Percentiles rank a stretch among this genome's conserved stretches.
phyloP scores from a whole-genome alignment of 2,888 invertebrate genomes.

The Pachliopta kotzebuea region DNA sequence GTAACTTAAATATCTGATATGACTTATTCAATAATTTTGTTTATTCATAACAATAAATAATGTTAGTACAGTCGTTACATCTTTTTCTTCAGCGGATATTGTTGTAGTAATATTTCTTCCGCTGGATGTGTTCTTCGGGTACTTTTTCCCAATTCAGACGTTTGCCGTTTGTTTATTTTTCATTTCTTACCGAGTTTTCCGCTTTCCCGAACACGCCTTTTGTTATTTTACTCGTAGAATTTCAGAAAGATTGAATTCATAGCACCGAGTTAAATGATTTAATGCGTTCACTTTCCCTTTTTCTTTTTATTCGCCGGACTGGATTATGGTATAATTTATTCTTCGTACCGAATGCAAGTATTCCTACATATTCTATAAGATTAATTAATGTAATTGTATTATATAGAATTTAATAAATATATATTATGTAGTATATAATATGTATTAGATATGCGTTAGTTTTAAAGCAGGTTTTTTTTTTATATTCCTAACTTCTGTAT shows the following conservation, averaged over 20 bases:
- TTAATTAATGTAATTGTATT: too few relatives aligned
- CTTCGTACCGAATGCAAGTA: neutral
- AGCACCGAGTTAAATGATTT: slow-evolving; percentile 25
- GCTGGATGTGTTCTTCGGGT: slow-evolving; percentile 16
- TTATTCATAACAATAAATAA: too few relatives aligned
- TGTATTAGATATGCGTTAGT: too few relatives aligned
- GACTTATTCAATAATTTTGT: too few relatives aligned
- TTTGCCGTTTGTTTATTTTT: slow-evolving; percentile 28
- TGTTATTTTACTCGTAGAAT: slow-evolving; percentile 25
- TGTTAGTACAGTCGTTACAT: too few relatives aligned
- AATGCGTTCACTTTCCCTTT: slow-evolving; percentile 23
- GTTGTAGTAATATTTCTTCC: slow-evolving; percentile 17
- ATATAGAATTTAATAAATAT: too few relatives aligned
- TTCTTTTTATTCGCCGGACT: slow-evolving; percentile 1
- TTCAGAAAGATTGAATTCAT: slow-evolving; percentile 28
- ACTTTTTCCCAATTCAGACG: slow-evolving; percentile 24
- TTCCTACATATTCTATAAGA: too few relatives aligned
- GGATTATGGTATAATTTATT: slow-evolving; percentile 5
- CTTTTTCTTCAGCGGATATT: neutral
- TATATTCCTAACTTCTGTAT: too few relatives aligned
- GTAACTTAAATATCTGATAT: too few relatives aligned
- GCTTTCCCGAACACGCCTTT: slow-evolving; percentile 27
- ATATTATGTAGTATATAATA: too few relatives aligned
- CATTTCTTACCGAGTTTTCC: slow-evolving; percentile 23
- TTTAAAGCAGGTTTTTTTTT: too few relatives aligned